Evolutionary conservation across 1,140 invertebrate species (phyloP), one percentile per base, ranked within the genome.

Genomic region (Holcopasites calliopsidis): DNA sequence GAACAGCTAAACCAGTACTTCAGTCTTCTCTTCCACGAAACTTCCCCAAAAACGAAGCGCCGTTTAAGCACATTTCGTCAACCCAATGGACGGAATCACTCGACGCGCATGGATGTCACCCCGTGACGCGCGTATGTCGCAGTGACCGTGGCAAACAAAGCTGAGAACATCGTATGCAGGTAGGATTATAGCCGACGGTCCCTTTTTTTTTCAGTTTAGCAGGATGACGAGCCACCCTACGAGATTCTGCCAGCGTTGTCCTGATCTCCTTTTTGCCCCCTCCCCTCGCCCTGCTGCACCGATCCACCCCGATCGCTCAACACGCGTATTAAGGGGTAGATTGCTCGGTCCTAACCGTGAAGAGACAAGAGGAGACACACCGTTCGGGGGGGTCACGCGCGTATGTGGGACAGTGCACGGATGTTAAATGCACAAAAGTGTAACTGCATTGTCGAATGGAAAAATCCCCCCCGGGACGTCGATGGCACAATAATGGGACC

Each of bases 401-500:
- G 82, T 69, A 66, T 79, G 55, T 69, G 80, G 84, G 81, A 84
- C 55, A 49, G 65, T 72, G 80, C 87, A 84, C 86, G 76, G 80
- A 88, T 87, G 89, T 88, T 90, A 91, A 92, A 90, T 89, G 89
- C 86, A 91, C 88, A 91, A 91, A 91, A 90, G 87, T 90, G 87
- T 89, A 91, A 91, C 87, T 89, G 88, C 89, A 91, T 91, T 91
- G 90, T 91, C 85, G 77, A 85, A 86, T 85, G 82, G 86, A 88
- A 86, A 90, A 90, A 89, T 91, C 91, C 88, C 90, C 90, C 87
- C 77, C 87, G 91, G 89, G 89, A 90, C 85, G 89, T 90, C 90
- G 90, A 92, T 91, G 91, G 88, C 86, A 92, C 90, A 92, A 91
- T 92, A 92, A 92, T 92, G 90, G 91, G 83, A 87, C 90, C 91